A percentile compares a stretch with the other conserved stretches of the same genome.
phyloP scores from a whole-genome alignment of 2,888 invertebrate species.

The Panopea generosa region DNA sequence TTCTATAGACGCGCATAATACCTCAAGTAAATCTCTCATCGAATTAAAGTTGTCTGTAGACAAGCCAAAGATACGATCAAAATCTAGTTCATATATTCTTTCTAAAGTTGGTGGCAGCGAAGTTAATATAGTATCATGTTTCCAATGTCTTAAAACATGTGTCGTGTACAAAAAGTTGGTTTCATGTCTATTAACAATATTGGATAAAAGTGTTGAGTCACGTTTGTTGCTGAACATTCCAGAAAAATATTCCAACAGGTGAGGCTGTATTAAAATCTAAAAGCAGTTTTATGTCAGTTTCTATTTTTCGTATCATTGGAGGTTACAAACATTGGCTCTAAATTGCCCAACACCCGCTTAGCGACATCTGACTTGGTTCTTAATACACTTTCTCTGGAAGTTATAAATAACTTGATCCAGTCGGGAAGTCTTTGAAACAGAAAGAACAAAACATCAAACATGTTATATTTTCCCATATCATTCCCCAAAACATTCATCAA shows the following conservation, averaged over 20 bases:
- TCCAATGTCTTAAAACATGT: not conserved
- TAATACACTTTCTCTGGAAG: conserved; percentile 11
- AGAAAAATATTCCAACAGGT: not conserved
- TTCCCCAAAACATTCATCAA: conserved; percentile 24
- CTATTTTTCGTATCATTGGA: conserved; percentile 14
- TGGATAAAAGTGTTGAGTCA: not conserved
- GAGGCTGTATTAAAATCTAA: not conserved
- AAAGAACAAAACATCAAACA: conserved; percentile 4
- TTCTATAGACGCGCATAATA: conserved; percentile 6
- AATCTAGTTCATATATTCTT: conserved; percentile 19
- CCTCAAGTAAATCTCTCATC: conserved; percentile 1
- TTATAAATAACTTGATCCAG: conserved; percentile 24
- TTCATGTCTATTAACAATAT: conserved; percentile 2
- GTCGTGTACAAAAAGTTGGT: conserved; percentile 8
- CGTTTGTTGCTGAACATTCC: not conserved
- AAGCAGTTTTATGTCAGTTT: conserved; percentile 9
- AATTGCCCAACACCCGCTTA: not conserved
- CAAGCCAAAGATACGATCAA: conserved; percentile 8
- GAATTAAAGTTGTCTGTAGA: not conserved
- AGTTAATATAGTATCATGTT: not conserved
- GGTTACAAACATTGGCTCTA: not conserved
- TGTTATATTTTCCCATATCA: conserved; percentile 1
- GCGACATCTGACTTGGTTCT: too few species aligned
- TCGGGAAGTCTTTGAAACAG: conserved; percentile 14
- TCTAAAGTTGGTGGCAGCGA: conserved; percentile 7